Base-by-base conservation (phyloP, 2,888 invertebrate genomes). In the Acrocyrtus sp. region DNA sequence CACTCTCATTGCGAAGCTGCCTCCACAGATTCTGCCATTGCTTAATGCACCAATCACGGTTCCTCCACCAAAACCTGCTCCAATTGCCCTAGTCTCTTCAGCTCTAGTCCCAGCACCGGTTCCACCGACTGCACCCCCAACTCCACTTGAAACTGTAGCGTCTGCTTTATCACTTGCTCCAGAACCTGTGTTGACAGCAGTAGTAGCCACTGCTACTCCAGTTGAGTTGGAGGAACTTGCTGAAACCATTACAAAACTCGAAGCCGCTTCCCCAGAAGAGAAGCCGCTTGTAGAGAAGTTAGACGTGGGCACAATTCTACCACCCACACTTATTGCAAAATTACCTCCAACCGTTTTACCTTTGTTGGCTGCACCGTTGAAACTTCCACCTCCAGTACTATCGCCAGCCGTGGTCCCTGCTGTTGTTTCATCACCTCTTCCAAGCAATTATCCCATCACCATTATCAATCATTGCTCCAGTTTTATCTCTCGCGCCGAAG, bases 41-140 rank as follows among this genome's bases (percentile, higher is more conserved):
- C 22, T 47, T 8, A 47, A 47, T 15, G 47, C 17, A 5, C 47
- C 47, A 6, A 17, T 47, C 17, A 17, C 17, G 17, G 15, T n/a
- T 47, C 47, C 47, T 47, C 17, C 47, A n/a, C 47, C 47, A 47
- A 5, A 12, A 47, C 17, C 47, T 47, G 47, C 47, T n/a, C n/a
- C n/a, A n/a, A n/a, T n/a, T n/a, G n/a, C n/a, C n/a, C n/a, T n/a
- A n/a, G n/a, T n/a, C n/a, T n/a, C n/a, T n/a, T n/a, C n/a, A n/a
- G n/a, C n/a, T n/a, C n/a, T n/a, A n/a, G n/a, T n/a, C n/a, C n/a
- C n/a, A n/a, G n/a, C n/a, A n/a, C n/a, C n/a, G n/a, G n/a, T n/a
- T n/a, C n/a, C n/a, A n/a, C n/a, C n/a, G n/a, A n/a, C n/a, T n/a
- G n/a, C n/a, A n/a, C n/a, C n/a, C n/a, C n/a, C n/a, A n/a, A n/a